These are phyloP conservation scores for Phoenicopterus ruber DNA, from an alignment of 2,113 vertebrate genomes.

Conservation along the genomic window DNA sequence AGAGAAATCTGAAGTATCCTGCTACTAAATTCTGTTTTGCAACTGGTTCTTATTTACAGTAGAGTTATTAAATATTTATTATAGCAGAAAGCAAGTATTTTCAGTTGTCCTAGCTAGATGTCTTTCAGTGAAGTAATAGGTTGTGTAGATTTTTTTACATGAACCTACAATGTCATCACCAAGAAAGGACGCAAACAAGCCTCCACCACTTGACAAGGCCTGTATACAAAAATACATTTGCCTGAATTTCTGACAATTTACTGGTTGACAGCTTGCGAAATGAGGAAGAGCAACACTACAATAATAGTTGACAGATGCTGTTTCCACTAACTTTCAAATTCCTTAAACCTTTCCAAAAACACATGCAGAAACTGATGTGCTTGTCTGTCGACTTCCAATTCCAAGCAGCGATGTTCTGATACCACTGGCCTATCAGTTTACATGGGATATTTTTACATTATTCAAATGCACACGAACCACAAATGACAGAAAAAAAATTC, in stretches of 20 bases:
- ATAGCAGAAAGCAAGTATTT: not conserved
- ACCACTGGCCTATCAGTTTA: not conserved
- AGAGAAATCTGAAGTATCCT: not conserved
- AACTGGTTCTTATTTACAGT: conserved; percentile 11
- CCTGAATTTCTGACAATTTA: conserved; percentile 39
- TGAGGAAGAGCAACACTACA: conserved; percentile 16
- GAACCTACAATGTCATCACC: not conserved
- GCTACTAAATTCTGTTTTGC: not conserved
- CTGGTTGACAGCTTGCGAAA: conserved; percentile 57
- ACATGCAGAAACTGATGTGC: not conserved
- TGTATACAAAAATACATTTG: not conserved
- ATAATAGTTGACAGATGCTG: conserved; percentile 62
- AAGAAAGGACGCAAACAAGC: not conserved
- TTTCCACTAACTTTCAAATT: conserved; percentile 21
- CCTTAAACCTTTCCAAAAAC: not conserved
- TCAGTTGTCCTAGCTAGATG: not conserved
- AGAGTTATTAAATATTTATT: conserved; percentile 25
- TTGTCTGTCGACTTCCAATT: not conserved
- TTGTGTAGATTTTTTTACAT: not conserved
- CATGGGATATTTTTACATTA: not conserved
- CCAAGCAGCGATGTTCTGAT: not conserved
- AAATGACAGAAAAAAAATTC: not conserved
- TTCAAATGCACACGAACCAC: not conserved
- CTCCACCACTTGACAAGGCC: not conserved
- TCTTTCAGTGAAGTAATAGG: not conserved